Evolutionary conservation across 2,888 invertebrate species (phyloP), one percentile per base, ranked within the genome.

Genomic region (Cantharis rustica): DNA sequence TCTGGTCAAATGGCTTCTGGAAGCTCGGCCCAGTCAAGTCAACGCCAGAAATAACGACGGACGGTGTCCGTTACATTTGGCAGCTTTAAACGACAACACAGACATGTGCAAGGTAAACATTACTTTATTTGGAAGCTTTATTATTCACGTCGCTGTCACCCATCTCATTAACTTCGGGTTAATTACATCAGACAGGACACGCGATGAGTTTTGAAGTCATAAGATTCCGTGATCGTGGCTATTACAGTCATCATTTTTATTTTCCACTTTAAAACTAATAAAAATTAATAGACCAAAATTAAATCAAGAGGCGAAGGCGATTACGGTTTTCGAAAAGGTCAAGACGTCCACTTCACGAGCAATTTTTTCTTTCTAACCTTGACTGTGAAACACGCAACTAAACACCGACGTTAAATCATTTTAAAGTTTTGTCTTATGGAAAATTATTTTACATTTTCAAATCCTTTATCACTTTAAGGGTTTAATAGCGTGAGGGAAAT

Each of bases 41-140:
- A 98, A 93, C 88, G 95, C 94, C 68, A 94, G 95, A 3, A 98
- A 98, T 86, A 96, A 96, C 83, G 97, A 97, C 85, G 98, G 98
- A 0, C 92, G 97, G 77, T 96, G 97, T 17, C 94, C 97, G 16
- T 89, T 99, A 64, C 99, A 99, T 88, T 94, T 99, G 78, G 98
- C 98, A 0, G 97, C 98, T 10, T 92, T 96, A 68, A 95, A 96
- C 83, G 98, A 98, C 84, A 96, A 98, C 86, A 93, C 98, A 4
- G 98, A 98, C 87, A 93, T 98, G 89, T 97, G 98, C 87, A 96
- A 95, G 88, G 90, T 93, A 69, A 66, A 16, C n/a, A 47, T 9
- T 47, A n/a, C n/a, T 47, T 27, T 27, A 27, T 27, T 27, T 27
- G 27, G 27, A 27, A 11, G 11, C 27, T 27, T n/a, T 47, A 47